Conservation (phyloP, 2,888 invertebrate genomes). For the Monochamus alternatus region DNA sequence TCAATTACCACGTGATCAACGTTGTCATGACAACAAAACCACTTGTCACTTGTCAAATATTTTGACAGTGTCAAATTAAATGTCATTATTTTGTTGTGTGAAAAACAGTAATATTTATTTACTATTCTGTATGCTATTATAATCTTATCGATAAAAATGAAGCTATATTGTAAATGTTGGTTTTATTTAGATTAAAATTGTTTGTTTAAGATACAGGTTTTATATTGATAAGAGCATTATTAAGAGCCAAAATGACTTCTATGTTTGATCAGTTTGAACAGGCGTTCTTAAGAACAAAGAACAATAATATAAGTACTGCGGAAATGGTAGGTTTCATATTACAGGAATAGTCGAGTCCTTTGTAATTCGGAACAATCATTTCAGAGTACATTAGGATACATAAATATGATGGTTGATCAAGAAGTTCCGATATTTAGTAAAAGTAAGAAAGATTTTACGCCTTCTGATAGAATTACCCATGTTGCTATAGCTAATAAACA, state of each 20-base stretch:
- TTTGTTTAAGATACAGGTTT: background rate
- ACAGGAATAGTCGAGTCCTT: conserved; percentile 20
- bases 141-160: background rate
- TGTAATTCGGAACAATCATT: conserved; percentile 33
- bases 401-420: conserved; percentile 78
- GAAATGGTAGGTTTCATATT: conserved; percentile 70
- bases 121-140: no score
- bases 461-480: conserved; percentile 86
- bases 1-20: no score
- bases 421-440: conserved; percentile 91
- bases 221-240: background rate
- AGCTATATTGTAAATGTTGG: background rate
- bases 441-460: conserved; percentile 85
- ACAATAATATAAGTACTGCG: conserved; percentile 67
- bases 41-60: background rate
- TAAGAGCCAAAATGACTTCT: conserved; percentile 78
- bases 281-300: conserved; percentile 76
- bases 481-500: conserved; percentile 87
- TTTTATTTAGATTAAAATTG: background rate
- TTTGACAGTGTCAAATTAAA: background rate
- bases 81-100: no score
- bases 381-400: conserved; percentile 72
- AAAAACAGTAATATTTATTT: no score
- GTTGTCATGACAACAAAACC: no score
- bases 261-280: conserved; percentile 90